phyloP scores from a whole-genome alignment of 2,888 invertebrate genomes.

The Odontocerum albicorne region DNA sequence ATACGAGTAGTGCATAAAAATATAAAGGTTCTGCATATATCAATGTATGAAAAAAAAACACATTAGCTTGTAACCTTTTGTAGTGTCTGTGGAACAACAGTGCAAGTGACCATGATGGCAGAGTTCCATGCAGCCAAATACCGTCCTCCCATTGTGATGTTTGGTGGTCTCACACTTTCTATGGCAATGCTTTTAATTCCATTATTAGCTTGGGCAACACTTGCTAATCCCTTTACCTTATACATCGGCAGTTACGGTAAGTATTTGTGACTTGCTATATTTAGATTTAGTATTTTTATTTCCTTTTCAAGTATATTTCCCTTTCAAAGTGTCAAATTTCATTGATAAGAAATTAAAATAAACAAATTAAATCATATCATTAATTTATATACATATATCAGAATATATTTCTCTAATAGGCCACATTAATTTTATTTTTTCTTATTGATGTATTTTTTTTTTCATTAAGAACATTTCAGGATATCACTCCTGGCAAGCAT shows the following conservation, averaged over 20 bases:
- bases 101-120: conserved; percentile 69
- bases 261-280: background rate
- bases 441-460: conserved; percentile 2
- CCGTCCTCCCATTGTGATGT: conserved; percentile 64
- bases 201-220: conserved; percentile 69
- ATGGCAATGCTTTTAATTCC: conserved; percentile 65
- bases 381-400: background rate
- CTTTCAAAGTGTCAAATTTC: background rate
- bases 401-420: background rate
- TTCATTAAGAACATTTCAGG: no score
- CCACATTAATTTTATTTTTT: background rate
- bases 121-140: conserved; percentile 71
- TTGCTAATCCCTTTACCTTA: conserved; percentile 62
- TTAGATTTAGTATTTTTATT: background rate
- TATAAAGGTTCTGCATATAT: no score
- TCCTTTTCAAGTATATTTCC: background rate
- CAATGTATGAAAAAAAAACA: no score
- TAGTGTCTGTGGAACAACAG: conserved; percentile 69
- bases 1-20: background rate
- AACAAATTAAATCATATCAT: background rate
- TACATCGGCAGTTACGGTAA: conserved; percentile 40
- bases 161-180: conserved; percentile 67
- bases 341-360: background rate
- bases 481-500: conserved; percentile 64
- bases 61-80: no score